A percentile compares a stretch with the other conserved stretches of the same genome.
Conservation (phyloP, 2,888 invertebrate species). For the Celastrina argiolus region DNA sequence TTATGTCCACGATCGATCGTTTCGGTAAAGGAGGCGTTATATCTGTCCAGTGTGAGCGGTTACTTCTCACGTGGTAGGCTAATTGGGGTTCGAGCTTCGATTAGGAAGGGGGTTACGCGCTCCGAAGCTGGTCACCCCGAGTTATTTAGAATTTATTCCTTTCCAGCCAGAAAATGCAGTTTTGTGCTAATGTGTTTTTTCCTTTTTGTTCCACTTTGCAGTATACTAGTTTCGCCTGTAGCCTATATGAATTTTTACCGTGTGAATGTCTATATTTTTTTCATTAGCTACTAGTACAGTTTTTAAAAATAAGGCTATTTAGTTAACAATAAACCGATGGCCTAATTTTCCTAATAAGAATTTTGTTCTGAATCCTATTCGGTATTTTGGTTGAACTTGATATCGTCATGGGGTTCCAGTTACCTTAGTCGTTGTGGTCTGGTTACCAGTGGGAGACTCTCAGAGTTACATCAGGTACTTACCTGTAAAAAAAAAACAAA, state of each 20-base stretch:
- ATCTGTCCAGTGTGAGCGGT: conserved; percentile 56
- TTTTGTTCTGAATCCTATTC: not conserved
- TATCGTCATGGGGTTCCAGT: not conserved
- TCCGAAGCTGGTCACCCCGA: conserved; percentile 22
- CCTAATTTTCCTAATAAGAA: too few species aligned
- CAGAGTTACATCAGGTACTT: conserved; percentile 1
- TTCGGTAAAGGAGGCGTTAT: conserved; percentile 72
- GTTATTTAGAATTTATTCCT: conserved; percentile 23
- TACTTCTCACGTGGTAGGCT: conserved; percentile 66
- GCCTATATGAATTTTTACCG: conserved; percentile 8
- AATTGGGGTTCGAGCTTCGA: conserved; percentile 56
- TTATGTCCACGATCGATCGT: conserved; percentile 76
- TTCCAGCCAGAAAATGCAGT: conserved; percentile 17
- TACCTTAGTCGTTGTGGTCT: not conserved
- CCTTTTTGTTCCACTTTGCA: conserved; percentile 3
- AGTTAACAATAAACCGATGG: too few species aligned
- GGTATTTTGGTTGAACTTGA: not conserved
- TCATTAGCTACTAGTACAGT: not conserved
- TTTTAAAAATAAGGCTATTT: not conserved
- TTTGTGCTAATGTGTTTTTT: conserved; percentile 11
- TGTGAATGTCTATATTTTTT: not conserved
- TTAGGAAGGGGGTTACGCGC: conserved; percentile 44
- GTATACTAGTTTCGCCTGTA: not conserved
- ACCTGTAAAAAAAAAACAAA: conserved; percentile 6
- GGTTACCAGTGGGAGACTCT: not conserved